Percentiles rank a stretch among this genome's conserved stretches.
Conservation (phyloP, 2,888 invertebrate genomes). For the Zootermopsis nevadensis region DNA sequence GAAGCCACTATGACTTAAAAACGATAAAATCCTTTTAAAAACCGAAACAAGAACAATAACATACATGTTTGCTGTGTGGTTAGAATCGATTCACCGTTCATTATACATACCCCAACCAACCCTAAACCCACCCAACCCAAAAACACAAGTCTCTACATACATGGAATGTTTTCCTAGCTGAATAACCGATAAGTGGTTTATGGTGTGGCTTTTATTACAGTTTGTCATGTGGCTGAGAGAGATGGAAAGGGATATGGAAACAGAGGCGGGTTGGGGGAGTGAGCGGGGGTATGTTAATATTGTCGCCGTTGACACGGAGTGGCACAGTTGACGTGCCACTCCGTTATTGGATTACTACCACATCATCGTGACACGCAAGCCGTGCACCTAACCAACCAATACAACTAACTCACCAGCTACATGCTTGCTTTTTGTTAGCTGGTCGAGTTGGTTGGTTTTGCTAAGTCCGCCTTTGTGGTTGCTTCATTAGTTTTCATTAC, state of each 20-base stretch:
- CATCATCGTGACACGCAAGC: constrained; percentile 5
- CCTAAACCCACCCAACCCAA: background rate
- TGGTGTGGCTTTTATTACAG: constrained; percentile 47
- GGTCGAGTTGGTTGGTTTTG: background rate
- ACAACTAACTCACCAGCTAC: background rate
- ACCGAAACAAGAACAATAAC: constrained; percentile 29
- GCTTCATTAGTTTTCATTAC: constrained; percentile 51
- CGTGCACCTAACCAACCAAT: background rate
- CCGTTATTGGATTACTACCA: constrained; percentile 34
- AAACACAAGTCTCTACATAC: background rate
- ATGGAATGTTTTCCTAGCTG: constrained; percentile 35
- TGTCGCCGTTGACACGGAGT: constrained; percentile 15
- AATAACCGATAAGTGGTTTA: constrained; percentile 44
- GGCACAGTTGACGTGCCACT: constrained; percentile 23
- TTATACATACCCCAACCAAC: background rate
- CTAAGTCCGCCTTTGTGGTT: constrained; percentile 33
- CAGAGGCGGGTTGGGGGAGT: too few relatives aligned
- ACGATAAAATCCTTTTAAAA: constrained; percentile 5
- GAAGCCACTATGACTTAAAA: constrained; percentile 10
- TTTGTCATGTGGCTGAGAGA: constrained; percentile 28
- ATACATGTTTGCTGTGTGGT: constrained; percentile 36
- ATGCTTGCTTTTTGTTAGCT: background rate
- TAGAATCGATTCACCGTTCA: constrained; percentile 33
- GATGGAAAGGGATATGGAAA: background rate
- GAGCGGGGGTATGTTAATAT: constrained; percentile 10